A percentile compares a stretch with the other conserved stretches of the same genome.
Conservation (phyloP, 2,113 vertebrate species). For the Peromyscus polionotus region DNA sequence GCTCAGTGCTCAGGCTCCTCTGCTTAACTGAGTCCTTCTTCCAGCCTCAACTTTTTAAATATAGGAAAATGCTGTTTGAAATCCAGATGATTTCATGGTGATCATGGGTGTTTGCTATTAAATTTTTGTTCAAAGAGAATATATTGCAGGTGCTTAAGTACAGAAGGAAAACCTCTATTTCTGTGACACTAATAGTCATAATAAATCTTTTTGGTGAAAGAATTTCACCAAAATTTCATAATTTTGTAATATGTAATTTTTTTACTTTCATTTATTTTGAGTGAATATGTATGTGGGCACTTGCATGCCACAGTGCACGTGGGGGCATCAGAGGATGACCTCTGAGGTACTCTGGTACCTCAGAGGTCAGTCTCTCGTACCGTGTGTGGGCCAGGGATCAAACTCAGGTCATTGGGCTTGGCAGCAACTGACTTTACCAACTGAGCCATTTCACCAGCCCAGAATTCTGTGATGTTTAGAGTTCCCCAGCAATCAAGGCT, state of each 20-base stretch:
- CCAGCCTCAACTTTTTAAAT: background rate
- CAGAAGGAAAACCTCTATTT: background rate
- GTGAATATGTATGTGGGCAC: background rate
- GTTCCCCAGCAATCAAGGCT: background rate
- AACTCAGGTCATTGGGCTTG: background rate
- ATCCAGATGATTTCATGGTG: background rate
- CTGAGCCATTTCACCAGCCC: background rate
- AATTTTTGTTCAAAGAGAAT: constrained; percentile 23
- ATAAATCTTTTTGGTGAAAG: background rate
- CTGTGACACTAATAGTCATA: background rate
- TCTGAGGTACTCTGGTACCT: background rate
- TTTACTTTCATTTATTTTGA: background rate
- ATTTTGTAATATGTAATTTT: background rate
- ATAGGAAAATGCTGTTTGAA: background rate
- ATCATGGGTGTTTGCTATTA: background rate
- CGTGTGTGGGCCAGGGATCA: background rate
- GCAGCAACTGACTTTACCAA: background rate
- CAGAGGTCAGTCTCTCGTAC: background rate
- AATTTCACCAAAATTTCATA: background rate
- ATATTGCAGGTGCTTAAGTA: background rate
- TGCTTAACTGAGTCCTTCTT: background rate
- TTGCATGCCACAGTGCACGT: background rate
- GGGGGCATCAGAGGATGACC: background rate
- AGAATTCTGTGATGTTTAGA: background rate
- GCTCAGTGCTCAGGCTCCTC: background rate